Conservation (phyloP, 2,888 invertebrate species). For the Geophilus truncorum region DNA sequence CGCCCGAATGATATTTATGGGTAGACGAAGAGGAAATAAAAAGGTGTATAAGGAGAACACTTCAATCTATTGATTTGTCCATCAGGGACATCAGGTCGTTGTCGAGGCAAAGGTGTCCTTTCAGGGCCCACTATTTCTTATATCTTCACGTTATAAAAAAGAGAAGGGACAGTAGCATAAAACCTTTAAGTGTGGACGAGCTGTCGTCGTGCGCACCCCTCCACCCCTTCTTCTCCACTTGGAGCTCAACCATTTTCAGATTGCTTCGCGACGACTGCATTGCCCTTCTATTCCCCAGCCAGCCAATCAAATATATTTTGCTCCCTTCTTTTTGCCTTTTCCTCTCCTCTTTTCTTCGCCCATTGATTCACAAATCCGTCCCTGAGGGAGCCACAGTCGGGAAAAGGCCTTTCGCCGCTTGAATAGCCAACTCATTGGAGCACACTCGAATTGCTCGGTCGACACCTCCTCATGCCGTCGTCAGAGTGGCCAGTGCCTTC, state of each 20-base stretch:
- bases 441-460: background rate
- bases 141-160: background rate
- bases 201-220: background rate
- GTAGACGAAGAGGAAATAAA: background rate
- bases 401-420: background rate
- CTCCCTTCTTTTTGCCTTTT: conserved; percentile 11
- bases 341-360: conserved; percentile 17
- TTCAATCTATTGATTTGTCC: background rate
- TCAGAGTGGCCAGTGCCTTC: background rate
- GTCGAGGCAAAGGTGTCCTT: background rate
- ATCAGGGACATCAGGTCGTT: background rate
- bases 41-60: background rate
- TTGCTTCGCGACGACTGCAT: background rate
- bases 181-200: background rate
- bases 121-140: background rate
- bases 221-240: background rate
- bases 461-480: background rate
- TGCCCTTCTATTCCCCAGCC: background rate
- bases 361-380: conserved; percentile 17
- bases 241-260: conserved; percentile 19
- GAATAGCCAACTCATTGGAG: background rate
- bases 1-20: background rate
- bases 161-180: background rate
- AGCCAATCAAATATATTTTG: conserved; percentile 19
- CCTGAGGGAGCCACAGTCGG: background rate